Percentiles rank a stretch among this genome's conserved stretches.
Evolutionary conservation across 2,113 vertebrate species (phyloP).

Genomic region (Procavia capensis): DNA sequence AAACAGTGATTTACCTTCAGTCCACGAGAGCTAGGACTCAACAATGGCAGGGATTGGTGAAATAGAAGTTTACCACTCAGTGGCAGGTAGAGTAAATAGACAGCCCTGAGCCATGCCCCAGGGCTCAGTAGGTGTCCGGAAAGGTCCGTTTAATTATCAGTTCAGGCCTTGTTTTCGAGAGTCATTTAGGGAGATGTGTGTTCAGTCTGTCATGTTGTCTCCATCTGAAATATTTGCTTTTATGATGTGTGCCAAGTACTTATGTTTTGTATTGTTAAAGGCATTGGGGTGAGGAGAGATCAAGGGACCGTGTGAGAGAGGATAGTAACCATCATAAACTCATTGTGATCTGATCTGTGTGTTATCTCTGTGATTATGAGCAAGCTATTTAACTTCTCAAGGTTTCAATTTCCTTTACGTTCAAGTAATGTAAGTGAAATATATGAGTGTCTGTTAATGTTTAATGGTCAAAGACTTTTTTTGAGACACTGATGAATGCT

Average conservation of each 20-base stretch:
- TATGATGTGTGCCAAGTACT: not conserved
- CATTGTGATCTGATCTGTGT: not conserved
- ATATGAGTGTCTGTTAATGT: not conserved
- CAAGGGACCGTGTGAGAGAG: not conserved
- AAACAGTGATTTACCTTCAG: too few species aligned
- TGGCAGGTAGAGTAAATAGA: too few species aligned
- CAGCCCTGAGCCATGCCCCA: too few species aligned
- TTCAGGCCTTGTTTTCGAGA: too few species aligned
- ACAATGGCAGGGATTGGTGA: too few species aligned
- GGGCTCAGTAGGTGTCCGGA: too few species aligned
- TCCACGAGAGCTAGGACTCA: too few species aligned
- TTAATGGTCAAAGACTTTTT: constrained; percentile 6
- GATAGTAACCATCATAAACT: not conserved
- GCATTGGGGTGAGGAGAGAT: not conserved
- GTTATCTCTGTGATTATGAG: not conserved
- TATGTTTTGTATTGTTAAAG: not conserved
- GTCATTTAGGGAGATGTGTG: too few species aligned
- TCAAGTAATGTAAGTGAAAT: not conserved
- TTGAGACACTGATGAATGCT: not conserved
- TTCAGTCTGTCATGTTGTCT: too few species aligned
- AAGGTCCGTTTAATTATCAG: too few species aligned
- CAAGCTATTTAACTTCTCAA: not conserved
- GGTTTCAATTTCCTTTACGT: not conserved
- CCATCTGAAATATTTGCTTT: constrained; percentile 7
- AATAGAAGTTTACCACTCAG: too few species aligned